A percentile compares a stretch with the other conserved stretches of the same genome.
Conservation (phyloP, 2,797 vertebrate genomes). For the Cynopterus sphinx region DNA sequence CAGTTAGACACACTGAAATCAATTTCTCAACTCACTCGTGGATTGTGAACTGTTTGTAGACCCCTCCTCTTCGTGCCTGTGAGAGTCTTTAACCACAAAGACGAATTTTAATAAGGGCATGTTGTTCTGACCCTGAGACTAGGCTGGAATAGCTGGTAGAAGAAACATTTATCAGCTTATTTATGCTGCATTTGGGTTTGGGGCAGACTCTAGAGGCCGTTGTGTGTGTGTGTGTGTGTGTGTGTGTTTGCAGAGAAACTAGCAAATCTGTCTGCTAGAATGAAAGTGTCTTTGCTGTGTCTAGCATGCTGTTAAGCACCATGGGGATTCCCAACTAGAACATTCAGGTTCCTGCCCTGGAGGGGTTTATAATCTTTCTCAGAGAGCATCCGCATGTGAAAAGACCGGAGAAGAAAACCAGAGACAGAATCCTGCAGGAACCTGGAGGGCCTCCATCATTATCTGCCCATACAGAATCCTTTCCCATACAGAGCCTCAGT, state of each 20-base stretch:
- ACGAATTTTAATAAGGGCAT: neutral
- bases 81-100: neutral
- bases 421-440: neutral
- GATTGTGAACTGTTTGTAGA: neutral
- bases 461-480: neutral
- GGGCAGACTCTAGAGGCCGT: too few species aligned
- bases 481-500: neutral
- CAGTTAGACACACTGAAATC: neutral
- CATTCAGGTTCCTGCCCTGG: neutral
- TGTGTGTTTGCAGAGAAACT: too few species aligned
- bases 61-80: neutral
- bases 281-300: neutral
- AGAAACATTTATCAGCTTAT: neutral
- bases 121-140: neutral
- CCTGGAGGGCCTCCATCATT: too few species aligned
- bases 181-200: neutral
- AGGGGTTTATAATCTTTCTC: neutral
- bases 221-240: too few species aligned
- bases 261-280: neutral
- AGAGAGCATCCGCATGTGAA: neutral
- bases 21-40: neutral
- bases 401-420: neutral
- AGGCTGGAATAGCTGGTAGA: neutral
- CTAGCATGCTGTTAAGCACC: fast-evolving
- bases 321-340: neutral